A percentile compares a stretch with the other conserved stretches of the same genome.
These are phyloP conservation scores for Eupelmus urozonus DNA, from an alignment of 2,888 invertebrate genomes.

Conservation along the genomic window DNA sequence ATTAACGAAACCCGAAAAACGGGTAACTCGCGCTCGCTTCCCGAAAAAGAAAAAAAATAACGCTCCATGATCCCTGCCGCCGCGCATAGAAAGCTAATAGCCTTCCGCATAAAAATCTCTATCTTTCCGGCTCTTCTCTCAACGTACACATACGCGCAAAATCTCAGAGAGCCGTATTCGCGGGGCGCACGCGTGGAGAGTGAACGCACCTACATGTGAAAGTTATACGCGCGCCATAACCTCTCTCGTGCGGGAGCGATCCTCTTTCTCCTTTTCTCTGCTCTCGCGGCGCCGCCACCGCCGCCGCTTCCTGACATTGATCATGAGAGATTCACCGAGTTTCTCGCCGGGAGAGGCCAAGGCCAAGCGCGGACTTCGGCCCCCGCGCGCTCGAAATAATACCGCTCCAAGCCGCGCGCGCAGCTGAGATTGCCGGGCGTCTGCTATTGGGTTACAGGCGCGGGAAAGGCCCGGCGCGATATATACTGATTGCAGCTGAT, in stretches of 20 bases:
- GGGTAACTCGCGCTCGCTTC: background rate
- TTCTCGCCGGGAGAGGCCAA: slow-evolving; percentile 49
- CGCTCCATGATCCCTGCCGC: too few species aligned
- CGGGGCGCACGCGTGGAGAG: slow-evolving; percentile 8
- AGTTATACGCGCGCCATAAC: slow-evolving; percentile 67
- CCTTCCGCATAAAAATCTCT: background rate
- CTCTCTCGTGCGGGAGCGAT: slow-evolving; percentile 61
- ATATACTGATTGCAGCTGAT: too few species aligned
- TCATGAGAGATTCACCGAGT: slow-evolving; percentile 62
- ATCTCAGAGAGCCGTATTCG: background rate
- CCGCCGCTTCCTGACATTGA: slow-evolving; percentile 58
- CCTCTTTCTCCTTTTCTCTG: slow-evolving; percentile 49
- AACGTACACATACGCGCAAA: background rate
- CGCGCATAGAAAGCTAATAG: slow-evolving; percentile 9
- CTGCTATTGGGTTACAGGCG: too few species aligned
- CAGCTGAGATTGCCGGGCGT: too few species aligned
- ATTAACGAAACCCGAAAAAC: slow-evolving; percentile 1
- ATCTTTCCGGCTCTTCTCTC: background rate
- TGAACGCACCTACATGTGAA: slow-evolving; percentile 65
- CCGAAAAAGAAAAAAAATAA: slow-evolving; percentile 1
- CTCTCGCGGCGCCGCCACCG: background rate
- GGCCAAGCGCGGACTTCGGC: background rate
- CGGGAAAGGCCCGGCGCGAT: too few species aligned
- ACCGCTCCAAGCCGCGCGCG: too few species aligned
- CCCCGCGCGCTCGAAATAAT: background rate